phyloP scores from a whole-genome alignment of 2,888 invertebrate species.

The Temnothorax ravouxi region DNA sequence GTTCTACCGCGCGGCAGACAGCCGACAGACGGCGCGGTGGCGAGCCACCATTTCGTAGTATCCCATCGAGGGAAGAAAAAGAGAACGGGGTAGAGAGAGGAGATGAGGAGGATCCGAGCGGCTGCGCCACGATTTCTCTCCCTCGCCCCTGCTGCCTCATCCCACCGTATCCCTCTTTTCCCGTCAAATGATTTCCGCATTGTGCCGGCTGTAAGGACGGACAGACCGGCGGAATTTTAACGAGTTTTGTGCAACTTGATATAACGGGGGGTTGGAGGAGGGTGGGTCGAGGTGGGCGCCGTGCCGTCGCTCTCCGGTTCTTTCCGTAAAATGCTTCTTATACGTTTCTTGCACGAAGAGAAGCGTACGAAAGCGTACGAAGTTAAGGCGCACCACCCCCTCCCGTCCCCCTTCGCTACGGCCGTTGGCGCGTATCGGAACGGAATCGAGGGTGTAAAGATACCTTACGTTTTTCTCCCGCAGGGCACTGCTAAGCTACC shows the following conservation, averaged over 20 bases:
- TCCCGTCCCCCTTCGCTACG: background rate
- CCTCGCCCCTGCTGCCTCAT: background rate
- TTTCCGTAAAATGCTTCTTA: conserved; percentile 50
- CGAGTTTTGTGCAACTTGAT: conserved; percentile 80
- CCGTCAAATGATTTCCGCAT: conserved; percentile 71
- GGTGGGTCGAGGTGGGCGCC: conserved; percentile 22
- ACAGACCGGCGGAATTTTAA: conserved; percentile 80
- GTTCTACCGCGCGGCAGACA: conserved; percentile 48
- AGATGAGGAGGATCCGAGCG: conserved; percentile 1
- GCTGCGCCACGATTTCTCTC: conserved; percentile 38
- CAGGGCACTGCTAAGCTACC: conserved; percentile 22
- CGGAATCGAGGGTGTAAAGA: conserved; percentile 52
- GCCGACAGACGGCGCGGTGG: conserved; percentile 48
- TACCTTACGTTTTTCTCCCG: conserved; percentile 48
- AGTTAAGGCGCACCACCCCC: conserved; percentile 32
- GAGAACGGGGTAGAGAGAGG: background rate
- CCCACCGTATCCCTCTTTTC: conserved; percentile 15
- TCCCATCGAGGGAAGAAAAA: conserved; percentile 23
- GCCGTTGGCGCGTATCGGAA: conserved; percentile 50
- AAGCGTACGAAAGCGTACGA: conserved; percentile 41
- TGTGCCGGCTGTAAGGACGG: conserved; percentile 76
- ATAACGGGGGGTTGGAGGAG: conserved; percentile 25
- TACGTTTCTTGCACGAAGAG: conserved; percentile 47
- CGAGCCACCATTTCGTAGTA: conserved; percentile 22
- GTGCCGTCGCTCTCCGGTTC: conserved; percentile 42